Conservation (phyloP, 2,888 invertebrate genomes). For the Ditylenchus weischeri region DNA sequence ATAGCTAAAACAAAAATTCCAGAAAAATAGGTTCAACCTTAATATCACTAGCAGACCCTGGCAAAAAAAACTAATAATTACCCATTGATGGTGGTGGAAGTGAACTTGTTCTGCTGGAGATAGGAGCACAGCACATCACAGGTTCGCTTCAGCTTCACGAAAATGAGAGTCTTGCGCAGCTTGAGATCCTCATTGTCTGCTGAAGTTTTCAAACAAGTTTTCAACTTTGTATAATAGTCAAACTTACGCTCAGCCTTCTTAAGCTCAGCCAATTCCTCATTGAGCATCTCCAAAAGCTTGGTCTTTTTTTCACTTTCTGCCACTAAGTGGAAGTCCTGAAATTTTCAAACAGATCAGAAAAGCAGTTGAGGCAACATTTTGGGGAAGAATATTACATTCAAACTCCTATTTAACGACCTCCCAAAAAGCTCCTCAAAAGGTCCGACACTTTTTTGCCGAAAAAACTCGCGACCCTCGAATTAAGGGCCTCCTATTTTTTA, state of each 20-base stretch:
- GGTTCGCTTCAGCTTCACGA: slow-evolving; percentile 38
- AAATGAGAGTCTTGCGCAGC: slow-evolving; percentile 47
- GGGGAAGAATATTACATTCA: no score
- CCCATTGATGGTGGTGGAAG: slow-evolving; percentile 52
- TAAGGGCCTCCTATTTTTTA: no score
- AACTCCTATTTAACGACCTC: no score
- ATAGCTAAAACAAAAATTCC: no score
- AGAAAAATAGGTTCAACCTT: no score
- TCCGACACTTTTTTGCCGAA: no score
- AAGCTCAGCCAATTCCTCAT: slow-evolving; percentile 4
- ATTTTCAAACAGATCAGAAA: no score
- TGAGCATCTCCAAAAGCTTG: slow-evolving; percentile 20
- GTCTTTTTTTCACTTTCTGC: slow-evolving; percentile 17
- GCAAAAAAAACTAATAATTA: slow-evolving; percentile 10
- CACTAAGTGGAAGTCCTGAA: slow-evolving; percentile 21
- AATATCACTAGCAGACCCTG: no score
- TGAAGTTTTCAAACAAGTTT: slow-evolving; percentile 7
- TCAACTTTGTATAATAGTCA: not conserved
- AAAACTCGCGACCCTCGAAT: no score
- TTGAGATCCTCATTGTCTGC: slow-evolving; percentile 30
- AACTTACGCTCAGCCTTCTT: slow-evolving; percentile 1
- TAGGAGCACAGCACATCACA: slow-evolving; percentile 39
- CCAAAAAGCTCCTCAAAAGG: no score
- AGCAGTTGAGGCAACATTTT: no score
- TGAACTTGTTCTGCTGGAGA: slow-evolving; percentile 24